Evolutionary conservation across 2,888 invertebrate genomes (phyloP).

Genomic region (Drosophila putrida): DNA sequence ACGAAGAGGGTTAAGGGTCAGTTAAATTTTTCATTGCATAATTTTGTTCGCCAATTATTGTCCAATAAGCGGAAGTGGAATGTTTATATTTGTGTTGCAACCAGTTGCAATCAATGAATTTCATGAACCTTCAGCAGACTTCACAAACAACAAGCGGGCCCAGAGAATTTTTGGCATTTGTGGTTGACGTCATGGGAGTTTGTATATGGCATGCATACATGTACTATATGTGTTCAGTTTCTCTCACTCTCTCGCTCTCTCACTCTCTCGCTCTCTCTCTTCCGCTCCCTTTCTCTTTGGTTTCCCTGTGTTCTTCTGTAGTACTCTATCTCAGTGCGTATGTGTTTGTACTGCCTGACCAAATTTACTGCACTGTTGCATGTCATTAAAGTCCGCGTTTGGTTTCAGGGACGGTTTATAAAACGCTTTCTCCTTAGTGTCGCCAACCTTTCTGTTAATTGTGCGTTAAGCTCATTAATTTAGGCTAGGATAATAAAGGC

Average conservation of each 20-base stretch:
- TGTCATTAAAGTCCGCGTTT: conserved; percentile 52
- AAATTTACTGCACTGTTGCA: conserved; percentile 62
- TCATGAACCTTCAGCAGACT: conserved; percentile 40
- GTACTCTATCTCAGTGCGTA: conserved; percentile 1
- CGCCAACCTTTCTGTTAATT: conserved; percentile 5
- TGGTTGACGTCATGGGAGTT: conserved; percentile 38
- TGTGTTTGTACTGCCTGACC: conserved; percentile 31
- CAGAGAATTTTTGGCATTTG: conserved; percentile 61
- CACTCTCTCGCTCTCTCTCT: neutral
- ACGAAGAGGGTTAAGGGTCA: conserved; percentile 21
- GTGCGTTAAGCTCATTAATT: no score
- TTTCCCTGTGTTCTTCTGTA: neutral
- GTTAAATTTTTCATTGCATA: conserved; percentile 43
- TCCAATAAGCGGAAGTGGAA: conserved; percentile 53
- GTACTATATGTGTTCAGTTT: neutral
- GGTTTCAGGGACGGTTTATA: neutral
- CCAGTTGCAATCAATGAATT: conserved; percentile 56
- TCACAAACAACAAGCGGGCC: conserved; percentile 13
- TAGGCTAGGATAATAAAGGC: no score
- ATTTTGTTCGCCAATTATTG: conserved; percentile 60
- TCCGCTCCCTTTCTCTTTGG: neutral
- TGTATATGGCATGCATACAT: conserved; percentile 31
- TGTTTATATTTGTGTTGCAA: conserved; percentile 61
- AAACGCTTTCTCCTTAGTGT: conserved; percentile 28
- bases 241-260: conserved; percentile 5